Evolutionary conservation across 2,888 invertebrate genomes (phyloP).

Genomic region (Platerodrilus igneus): DNA sequence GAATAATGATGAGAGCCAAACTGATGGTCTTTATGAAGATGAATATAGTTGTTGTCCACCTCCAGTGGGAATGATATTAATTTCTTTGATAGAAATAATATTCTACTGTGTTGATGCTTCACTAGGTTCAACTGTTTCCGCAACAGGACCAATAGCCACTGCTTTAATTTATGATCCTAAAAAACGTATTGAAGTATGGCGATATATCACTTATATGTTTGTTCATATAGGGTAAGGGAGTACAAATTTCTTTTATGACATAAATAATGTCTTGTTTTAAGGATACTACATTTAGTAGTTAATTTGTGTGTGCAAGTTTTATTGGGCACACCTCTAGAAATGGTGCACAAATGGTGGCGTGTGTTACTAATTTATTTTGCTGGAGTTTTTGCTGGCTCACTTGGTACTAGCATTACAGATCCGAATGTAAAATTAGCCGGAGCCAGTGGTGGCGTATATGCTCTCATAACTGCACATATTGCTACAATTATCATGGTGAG

Average conservation of each 20-base stretch:
- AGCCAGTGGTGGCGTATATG: slow-evolving; percentile 94
- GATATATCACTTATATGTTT: slow-evolving; percentile 93
- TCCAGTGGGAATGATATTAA: slow-evolving; percentile 83
- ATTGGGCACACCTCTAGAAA: slow-evolving; percentile 90
- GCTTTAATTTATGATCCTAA: slow-evolving; percentile 85
- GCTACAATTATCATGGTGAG: slow-evolving; percentile 84
- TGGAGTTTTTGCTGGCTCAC: slow-evolving; percentile 80
- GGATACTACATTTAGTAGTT: slow-evolving; percentile 80
- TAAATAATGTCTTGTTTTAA: no score
- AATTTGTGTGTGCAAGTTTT: slow-evolving; percentile 89
- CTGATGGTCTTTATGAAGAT: slow-evolving; percentile 77
- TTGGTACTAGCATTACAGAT: slow-evolving; percentile 76
- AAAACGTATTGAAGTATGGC: slow-evolving; percentile 83
- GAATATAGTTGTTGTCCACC: slow-evolving; percentile 92
- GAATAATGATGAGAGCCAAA: slow-evolving; percentile 45
- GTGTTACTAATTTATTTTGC: slow-evolving; percentile 78
- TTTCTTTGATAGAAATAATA: slow-evolving; percentile 82
- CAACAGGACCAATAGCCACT: slow-evolving; percentile 68
- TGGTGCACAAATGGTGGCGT: slow-evolving; percentile 95
- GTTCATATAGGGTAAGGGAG: slow-evolving; percentile 82
- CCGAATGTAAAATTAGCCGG: slow-evolving; percentile 81
- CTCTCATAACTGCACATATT: slow-evolving; percentile 87
- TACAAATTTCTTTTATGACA: no score
- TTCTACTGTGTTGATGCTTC: slow-evolving; percentile 53
- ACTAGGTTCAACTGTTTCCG: slow-evolving; percentile 42